A percentile compares a stretch with the other conserved stretches of the same genome.
Conservation (phyloP, 1,140 invertebrate species). For the Arion vulgaris region DNA sequence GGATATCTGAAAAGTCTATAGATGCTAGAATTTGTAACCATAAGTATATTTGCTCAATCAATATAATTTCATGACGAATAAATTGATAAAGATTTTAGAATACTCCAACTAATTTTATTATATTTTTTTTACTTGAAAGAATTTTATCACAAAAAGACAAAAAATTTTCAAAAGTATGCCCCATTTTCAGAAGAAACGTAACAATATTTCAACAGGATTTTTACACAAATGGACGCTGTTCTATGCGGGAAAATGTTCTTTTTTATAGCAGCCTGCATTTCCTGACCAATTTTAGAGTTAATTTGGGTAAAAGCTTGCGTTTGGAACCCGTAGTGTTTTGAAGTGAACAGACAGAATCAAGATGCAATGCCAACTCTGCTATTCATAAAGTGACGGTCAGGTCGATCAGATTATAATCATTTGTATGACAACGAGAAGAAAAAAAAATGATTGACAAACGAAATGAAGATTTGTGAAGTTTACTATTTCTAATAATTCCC, state of each 20-base stretch:
- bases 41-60: too few relatives aligned
- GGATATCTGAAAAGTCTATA: too few relatives aligned
- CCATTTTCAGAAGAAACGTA: too few relatives aligned
- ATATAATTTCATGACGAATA: too few relatives aligned
- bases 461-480: background rate
- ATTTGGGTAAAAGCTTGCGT: background rate
- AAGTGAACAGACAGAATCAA: background rate
- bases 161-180: background rate
- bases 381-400: background rate
- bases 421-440: background rate
- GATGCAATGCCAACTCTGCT: background rate
- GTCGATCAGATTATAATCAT: background rate
- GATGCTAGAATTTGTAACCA: too few relatives aligned
- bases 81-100: too few relatives aligned
- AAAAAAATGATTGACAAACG: background rate
- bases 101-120: too few relatives aligned
- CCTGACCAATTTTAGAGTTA: background rate
- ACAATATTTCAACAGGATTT: too few relatives aligned
- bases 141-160: background rate
- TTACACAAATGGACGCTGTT: background rate
- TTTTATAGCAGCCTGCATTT: background rate
- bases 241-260: background rate
- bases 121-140: too few relatives aligned
- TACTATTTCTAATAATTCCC: background rate
- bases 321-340: background rate